A percentile compares a stretch with the other conserved stretches of the same genome.
phyloP scores from a whole-genome alignment of 2,888 invertebrate species.

The Athalia circularis region DNA sequence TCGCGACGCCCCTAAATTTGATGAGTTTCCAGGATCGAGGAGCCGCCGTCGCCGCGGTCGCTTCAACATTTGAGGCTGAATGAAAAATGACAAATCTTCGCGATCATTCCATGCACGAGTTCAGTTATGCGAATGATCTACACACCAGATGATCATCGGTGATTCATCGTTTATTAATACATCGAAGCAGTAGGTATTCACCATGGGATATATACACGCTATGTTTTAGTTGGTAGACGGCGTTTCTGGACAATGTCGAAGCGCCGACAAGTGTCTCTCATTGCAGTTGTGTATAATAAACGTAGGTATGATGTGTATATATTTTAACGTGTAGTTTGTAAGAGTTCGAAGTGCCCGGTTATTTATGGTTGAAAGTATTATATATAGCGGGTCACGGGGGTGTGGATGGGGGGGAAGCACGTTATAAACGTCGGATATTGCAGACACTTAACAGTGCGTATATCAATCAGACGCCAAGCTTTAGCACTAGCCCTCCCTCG shows the following conservation, averaged over 20 bases:
- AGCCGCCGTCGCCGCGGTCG: background rate
- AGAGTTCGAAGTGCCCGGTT: slow-evolving; percentile 66
- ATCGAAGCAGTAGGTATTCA: slow-evolving; percentile 6
- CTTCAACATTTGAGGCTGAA: background rate
- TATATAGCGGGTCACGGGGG: slow-evolving; percentile 29
- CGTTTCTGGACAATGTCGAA: slow-evolving; percentile 55
- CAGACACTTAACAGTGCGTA: slow-evolving; percentile 74
- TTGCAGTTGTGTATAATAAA: background rate
- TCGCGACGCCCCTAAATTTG: slow-evolving; percentile 17
- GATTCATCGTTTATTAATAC: slow-evolving; percentile 43
- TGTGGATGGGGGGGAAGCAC: slow-evolving; percentile 56
- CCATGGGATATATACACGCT: no score
- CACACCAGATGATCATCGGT: background rate
- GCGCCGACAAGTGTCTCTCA: slow-evolving; percentile 43
- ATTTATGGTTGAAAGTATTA: slow-evolving; percentile 71
- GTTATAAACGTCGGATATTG: slow-evolving; percentile 73
- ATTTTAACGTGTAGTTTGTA: slow-evolving; percentile 40
- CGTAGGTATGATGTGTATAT: background rate
- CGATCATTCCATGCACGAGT: background rate
- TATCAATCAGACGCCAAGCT: slow-evolving; percentile 72
- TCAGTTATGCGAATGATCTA: background rate
- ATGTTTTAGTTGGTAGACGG: slow-evolving; percentile 38
- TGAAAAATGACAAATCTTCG: background rate
- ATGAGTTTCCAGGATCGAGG: background rate
- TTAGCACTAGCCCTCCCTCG: slow-evolving; percentile 59